Conservation (phyloP, 2,797 vertebrate species). For the Phataginus tricuspis region DNA sequence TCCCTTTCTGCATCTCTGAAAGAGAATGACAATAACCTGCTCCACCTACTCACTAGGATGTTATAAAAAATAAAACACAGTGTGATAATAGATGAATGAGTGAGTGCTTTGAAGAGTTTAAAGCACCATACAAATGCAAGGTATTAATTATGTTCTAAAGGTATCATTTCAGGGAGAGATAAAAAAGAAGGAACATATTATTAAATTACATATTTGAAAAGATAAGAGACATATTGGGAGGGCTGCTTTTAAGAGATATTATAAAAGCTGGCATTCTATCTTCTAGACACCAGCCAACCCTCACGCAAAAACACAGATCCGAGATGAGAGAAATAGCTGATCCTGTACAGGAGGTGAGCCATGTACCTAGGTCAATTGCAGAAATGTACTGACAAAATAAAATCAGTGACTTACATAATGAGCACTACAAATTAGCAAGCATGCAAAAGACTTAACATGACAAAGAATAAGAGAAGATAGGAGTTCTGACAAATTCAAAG, state of each 20-base stretch:
- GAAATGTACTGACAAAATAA: slow-evolving; percentile 56
- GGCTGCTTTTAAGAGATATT: slow-evolving; percentile 60
- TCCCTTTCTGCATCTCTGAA: slow-evolving; percentile 17
- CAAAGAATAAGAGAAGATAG: neutral
- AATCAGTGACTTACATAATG: slow-evolving; percentile 41
- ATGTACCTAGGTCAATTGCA: neutral
- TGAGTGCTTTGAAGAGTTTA: slow-evolving; percentile 49
- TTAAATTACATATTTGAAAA: slow-evolving; percentile 69
- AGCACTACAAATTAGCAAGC: slow-evolving; percentile 44
- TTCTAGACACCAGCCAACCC: slow-evolving; percentile 50
- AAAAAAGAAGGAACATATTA: slow-evolving; percentile 64
- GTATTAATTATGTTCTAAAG: slow-evolving; percentile 71
- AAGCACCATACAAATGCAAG: slow-evolving; percentile 35
- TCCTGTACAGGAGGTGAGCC: neutral
- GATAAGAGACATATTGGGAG: slow-evolving; percentile 51
- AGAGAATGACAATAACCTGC: neutral
- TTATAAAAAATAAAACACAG: slow-evolving; percentile 29
- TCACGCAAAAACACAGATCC: neutral
- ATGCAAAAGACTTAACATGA: neutral
- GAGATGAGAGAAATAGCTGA: slow-evolving; percentile 17
- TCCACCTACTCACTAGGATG: neutral
- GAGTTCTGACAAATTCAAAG: slow-evolving; percentile 19
- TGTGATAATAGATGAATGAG: slow-evolving; percentile 51
- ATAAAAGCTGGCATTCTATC: slow-evolving; percentile 60
- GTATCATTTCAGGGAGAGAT: slow-evolving; percentile 56